Conservation (phyloP, 2,888 invertebrate species). For the Doris montereyensis region DNA sequence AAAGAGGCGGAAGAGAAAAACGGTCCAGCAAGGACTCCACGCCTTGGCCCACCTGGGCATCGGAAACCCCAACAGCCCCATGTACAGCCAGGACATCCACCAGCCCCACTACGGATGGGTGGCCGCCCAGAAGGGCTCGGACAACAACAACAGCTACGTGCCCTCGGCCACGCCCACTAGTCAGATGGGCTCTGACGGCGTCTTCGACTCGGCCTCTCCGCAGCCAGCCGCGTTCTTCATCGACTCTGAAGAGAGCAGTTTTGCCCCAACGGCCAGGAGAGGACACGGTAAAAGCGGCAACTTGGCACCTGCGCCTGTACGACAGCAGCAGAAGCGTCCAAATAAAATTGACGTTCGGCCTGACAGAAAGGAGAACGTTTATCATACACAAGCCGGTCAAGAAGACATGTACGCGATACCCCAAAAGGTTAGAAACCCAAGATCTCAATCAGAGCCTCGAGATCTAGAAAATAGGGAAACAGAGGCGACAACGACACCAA, state of each 20-base stretch:
- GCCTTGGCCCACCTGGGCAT: neutral
- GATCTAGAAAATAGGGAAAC: neutral
- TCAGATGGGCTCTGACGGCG: neutral
- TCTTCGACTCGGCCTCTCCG: neutral
- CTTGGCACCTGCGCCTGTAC: neutral
- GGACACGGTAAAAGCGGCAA: neutral
- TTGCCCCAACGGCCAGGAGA: neutral
- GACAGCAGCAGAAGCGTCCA: neutral
- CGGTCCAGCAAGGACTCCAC: neutral
- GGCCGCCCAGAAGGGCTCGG: neutral
- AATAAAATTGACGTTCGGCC: neutral
- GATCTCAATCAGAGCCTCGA: neutral
- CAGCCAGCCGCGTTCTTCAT: neutral
- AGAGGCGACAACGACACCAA: too few relatives aligned
- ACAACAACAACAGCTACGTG: neutral
- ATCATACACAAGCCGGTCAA: neutral
- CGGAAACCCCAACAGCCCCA: conserved; percentile 16
- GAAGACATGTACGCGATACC: neutral
- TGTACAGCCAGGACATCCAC: neutral
- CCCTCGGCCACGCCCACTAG: neutral
- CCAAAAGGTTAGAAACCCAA: neutral
- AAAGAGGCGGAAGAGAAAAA: neutral
- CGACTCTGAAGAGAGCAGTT: neutral
- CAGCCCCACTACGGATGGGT: neutral
- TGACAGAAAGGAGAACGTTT: neutral